phyloP scores from a whole-genome alignment of 1,140 invertebrate genomes.

The Sycobia sp. region DNA sequence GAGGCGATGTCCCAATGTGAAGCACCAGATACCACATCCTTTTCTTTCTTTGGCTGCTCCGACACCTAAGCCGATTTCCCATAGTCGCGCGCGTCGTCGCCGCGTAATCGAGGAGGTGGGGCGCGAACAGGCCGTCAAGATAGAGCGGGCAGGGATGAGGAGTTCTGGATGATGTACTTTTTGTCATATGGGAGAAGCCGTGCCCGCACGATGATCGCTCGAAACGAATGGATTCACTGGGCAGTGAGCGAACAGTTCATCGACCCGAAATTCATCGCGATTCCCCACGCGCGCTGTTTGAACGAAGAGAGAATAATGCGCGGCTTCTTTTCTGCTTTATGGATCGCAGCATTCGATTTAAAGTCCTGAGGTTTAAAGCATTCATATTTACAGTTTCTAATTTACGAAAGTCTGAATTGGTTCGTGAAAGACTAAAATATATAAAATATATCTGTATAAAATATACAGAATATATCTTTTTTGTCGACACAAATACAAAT shows the following conservation, averaged over 20 bases:
- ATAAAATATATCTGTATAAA: no score
- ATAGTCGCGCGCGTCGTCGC: no score
- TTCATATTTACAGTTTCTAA: no score
- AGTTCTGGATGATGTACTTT: neutral
- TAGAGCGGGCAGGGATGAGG: neutral
- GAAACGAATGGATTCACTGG: neutral
- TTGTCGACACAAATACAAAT: no score
- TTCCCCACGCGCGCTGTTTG: no score
- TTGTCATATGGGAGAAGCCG: no score
- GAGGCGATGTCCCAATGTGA: neutral
- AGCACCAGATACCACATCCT: neutral
- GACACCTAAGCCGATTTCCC: conserved; percentile 21
- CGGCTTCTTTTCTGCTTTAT: neutral
- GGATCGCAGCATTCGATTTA: neutral
- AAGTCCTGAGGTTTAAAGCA: no score
- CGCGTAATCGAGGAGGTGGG: neutral
- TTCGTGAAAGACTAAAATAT: no score
- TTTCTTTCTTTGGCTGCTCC: no score
- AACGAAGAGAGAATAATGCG: neutral
- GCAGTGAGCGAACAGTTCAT: neutral
- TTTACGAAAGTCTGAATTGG: no score
- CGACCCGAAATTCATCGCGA: neutral
- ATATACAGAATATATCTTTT: no score
- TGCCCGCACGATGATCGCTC: no score
- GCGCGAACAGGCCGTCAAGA: neutral